phyloP scores from a whole-genome alignment of 2,888 invertebrate species.

The Protodeltote pygarga region DNA sequence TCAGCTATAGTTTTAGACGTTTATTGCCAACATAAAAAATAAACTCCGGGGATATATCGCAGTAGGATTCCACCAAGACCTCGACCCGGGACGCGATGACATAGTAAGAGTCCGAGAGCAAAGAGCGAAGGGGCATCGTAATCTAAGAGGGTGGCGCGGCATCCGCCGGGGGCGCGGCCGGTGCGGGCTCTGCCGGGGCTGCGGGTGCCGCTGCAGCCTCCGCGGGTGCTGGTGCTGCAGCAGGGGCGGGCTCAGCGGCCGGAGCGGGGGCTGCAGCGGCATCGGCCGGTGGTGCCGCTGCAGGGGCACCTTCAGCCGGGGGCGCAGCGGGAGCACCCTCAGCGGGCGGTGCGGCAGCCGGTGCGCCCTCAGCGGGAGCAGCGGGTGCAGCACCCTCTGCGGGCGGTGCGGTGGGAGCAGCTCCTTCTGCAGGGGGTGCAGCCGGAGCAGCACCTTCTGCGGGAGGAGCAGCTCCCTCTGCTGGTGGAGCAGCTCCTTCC shows the following conservation, averaged over 20 bases:
- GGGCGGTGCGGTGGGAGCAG: constrained; percentile 50
- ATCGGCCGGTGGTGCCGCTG: constrained; percentile 38
- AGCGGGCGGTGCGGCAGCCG: constrained; percentile 56
- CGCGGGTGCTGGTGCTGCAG: constrained; percentile 44
- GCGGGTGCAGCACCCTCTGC: constrained; percentile 56
- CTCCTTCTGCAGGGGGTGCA: constrained; percentile 54
- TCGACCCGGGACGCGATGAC: constrained; percentile 32
- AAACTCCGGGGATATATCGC: constrained; percentile 39
- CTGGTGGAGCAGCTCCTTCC: constrained; percentile 49
- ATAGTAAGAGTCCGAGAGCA: constrained; percentile 40
- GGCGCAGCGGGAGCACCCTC: constrained; percentile 60
- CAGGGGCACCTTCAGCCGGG: constrained; percentile 44
- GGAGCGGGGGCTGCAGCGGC: constrained; percentile 46
- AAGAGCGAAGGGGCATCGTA: constrained; percentile 39
- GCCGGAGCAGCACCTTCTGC: constrained; percentile 60
- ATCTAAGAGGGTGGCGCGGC: constrained; percentile 46
- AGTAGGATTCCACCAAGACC: constrained; percentile 38
- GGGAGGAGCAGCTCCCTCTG: constrained; percentile 56
- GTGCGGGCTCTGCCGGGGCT: constrained; percentile 22
- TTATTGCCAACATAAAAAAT: constrained; percentile 72
- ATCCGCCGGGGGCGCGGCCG: constrained; percentile 25
- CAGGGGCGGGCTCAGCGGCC: constrained; percentile 37
- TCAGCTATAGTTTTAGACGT: constrained; percentile 76
- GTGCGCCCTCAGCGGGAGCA: constrained; percentile 50
- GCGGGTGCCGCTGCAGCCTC: constrained; percentile 19